A percentile compares a stretch with the other conserved stretches of the same genome.
Conservation (phyloP, 1,140 invertebrate species). For the Metaphire vulgaris region DNA sequence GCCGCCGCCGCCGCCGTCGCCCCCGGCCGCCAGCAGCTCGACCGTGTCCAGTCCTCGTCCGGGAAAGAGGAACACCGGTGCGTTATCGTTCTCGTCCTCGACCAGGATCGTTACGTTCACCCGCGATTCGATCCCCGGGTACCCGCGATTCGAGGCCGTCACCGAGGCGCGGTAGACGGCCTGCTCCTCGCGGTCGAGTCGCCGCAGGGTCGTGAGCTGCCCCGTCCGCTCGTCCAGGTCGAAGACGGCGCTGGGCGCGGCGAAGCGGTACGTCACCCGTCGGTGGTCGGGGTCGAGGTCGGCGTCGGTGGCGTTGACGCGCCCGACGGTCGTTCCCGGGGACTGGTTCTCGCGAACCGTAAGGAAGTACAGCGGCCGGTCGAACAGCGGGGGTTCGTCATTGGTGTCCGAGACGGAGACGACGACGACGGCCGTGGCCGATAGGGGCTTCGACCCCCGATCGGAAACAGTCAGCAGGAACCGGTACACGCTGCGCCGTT, state of each 20-base stretch:
- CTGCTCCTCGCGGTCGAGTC: slow-evolving; percentile 26
- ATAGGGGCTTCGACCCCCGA: slow-evolving; percentile 24
- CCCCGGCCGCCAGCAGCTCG: background rate
- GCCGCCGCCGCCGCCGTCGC: no score
- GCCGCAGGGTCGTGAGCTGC: slow-evolving; percentile 16
- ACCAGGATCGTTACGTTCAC: slow-evolving; percentile 38
- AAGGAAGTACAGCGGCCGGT: slow-evolving; percentile 21
- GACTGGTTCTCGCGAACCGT: slow-evolving; percentile 28
- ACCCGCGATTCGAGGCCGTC: slow-evolving; percentile 20
- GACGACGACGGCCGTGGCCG: slow-evolving; percentile 31
- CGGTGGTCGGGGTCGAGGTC: slow-evolving; percentile 15
- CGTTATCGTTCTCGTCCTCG: slow-evolving; percentile 46
- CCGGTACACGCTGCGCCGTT: slow-evolving; percentile 30
- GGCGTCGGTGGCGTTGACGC: slow-evolving; percentile 28
- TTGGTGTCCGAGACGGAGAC: slow-evolving; percentile 22
- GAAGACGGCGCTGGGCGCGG: slow-evolving; percentile 17
- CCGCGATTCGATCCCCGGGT: background rate
- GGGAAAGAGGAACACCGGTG: slow-evolving; percentile 40
- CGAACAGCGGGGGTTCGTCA: slow-evolving; percentile 27
- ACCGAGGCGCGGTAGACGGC: slow-evolving; percentile 16
- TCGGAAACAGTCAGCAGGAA: slow-evolving; percentile 36
- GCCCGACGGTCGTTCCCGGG: slow-evolving; percentile 21
- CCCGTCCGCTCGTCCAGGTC: slow-evolving; percentile 23
- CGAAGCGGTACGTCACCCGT: slow-evolving; percentile 5
- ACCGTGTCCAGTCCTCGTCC: slow-evolving; percentile 37